Evolutionary conservation across 2,113 vertebrate species (phyloP).

Genomic region (Chlorodrepanis virens): DNA sequence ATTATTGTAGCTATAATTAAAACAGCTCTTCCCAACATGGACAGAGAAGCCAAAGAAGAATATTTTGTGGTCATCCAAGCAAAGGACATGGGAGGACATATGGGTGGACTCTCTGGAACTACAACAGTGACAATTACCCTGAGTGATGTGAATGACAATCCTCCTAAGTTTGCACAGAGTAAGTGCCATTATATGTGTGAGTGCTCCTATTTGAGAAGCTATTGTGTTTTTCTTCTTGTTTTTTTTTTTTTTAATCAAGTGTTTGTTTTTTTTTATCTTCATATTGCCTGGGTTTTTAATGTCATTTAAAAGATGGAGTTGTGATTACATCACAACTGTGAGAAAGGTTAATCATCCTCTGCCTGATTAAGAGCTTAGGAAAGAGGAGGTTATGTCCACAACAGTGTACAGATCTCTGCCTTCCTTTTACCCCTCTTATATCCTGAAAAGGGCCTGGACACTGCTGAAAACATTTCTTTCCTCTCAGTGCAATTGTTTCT

Average conservation of each 20-base stretch:
- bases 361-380: background rate
- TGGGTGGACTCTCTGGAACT: constrained; percentile 95
- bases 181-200: constrained; percentile 50
- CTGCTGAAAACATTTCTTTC: background rate
- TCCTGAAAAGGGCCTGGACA: background rate
- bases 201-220: background rate
- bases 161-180: constrained; percentile 98
- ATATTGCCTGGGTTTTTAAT: background rate
- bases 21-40: constrained; percentile 96
- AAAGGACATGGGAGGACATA: constrained; percentile 99
- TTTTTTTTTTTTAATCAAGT: background rate
- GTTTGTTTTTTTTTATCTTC: background rate
- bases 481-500: background rate
- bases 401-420: background rate
- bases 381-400: background rate
- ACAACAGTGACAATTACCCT: constrained; percentile 94
- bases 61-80: constrained; percentile 98
- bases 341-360: background rate
- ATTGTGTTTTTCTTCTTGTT: background rate
- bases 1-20: constrained; percentile 88
- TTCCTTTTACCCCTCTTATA: background rate
- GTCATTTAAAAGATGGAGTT: background rate
- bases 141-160: constrained; percentile 96
- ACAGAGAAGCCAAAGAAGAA: constrained; percentile 96
- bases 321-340: too few relatives aligned